Percentiles rank a stretch among this genome's conserved stretches.
Conservation (phyloP, 1,140 invertebrate genomes). For the Bombus terrestris region DNA sequence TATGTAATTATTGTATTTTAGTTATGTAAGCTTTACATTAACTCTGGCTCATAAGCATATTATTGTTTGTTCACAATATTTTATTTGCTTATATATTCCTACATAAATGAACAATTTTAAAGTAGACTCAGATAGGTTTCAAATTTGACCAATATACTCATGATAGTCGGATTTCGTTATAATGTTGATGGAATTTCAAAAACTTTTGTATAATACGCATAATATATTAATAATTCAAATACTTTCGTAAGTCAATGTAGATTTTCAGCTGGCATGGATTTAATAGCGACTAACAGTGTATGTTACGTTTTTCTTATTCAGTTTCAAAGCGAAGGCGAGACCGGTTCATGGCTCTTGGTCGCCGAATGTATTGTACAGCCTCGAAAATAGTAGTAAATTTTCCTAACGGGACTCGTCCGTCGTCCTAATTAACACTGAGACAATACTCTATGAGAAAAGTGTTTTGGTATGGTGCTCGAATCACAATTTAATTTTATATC, state of each 20-base stretch:
- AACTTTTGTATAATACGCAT: neutral
- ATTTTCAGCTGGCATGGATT: neutral
- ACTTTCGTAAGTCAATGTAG: neutral
- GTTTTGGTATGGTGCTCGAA: neutral
- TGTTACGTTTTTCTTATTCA: neutral
- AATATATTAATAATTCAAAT: too few species aligned
- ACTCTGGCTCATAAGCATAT: too few species aligned
- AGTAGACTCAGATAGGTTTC: neutral
- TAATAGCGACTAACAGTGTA: neutral
- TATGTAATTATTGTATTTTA: too few species aligned
- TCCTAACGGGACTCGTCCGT: neutral
- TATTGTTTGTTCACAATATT: too few species aligned
- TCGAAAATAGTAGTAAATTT: neutral
- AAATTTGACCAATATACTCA: neutral
- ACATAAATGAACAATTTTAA: neutral
- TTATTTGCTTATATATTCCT: too few species aligned
- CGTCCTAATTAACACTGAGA: neutral
- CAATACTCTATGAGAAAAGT: neutral
- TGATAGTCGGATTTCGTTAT: neutral
- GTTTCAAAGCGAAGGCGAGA: neutral
- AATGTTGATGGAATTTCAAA: neutral
- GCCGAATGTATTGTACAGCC: neutral
- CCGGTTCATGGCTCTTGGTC: neutral
- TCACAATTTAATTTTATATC: neutral
- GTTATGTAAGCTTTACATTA: too few species aligned